phyloP scores from a whole-genome alignment of 2,797 vertebrate genomes.

The Gadopsis bispinosus region DNA sequence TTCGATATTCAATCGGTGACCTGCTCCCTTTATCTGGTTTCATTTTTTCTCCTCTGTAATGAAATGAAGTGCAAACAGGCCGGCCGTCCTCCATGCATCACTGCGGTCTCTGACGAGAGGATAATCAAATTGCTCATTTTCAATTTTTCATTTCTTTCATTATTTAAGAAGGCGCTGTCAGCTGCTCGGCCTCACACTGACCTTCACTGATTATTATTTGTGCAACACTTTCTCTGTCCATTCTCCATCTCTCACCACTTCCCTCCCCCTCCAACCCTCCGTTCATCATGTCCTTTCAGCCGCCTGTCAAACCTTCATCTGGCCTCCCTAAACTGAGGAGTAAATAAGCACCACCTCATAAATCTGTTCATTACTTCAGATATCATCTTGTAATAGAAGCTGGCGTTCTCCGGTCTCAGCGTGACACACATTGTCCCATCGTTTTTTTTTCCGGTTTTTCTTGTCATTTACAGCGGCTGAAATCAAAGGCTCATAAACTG shows the following conservation, averaged over 20 bases:
- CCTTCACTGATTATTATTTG: conserved; percentile 70
- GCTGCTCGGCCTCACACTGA: conserved; percentile 58
- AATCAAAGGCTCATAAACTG: neutral
- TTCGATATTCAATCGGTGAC: conserved; percentile 51
- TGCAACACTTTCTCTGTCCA: conserved; percentile 49
- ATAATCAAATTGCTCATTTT: conserved; percentile 75
- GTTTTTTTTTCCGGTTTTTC: neutral
- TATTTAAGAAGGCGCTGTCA: conserved; percentile 70
- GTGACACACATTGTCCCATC: neutral
- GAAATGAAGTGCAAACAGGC: conserved; percentile 54
- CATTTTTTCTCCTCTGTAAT: conserved; percentile 36
- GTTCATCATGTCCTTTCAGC: conserved; percentile 49
- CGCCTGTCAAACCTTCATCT: conserved; percentile 45
- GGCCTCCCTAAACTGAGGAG: conserved; percentile 32
- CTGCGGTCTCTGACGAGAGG: conserved; percentile 49
- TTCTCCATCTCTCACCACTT: conserved; percentile 34
- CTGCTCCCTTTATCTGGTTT: conserved; percentile 37
- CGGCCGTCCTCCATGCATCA: conserved; percentile 58
- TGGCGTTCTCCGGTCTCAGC: conserved; percentile 1
- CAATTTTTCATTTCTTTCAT: conserved; percentile 73
- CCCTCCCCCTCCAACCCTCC: conserved; percentile 25
- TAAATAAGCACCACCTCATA: conserved; percentile 46
- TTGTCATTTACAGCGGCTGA: neutral
- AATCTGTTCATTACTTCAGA: conserved; percentile 44
- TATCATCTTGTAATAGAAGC: conserved; percentile 26